Conservation (phyloP, 2,888 invertebrate species). For the Agrotis puta region DNA sequence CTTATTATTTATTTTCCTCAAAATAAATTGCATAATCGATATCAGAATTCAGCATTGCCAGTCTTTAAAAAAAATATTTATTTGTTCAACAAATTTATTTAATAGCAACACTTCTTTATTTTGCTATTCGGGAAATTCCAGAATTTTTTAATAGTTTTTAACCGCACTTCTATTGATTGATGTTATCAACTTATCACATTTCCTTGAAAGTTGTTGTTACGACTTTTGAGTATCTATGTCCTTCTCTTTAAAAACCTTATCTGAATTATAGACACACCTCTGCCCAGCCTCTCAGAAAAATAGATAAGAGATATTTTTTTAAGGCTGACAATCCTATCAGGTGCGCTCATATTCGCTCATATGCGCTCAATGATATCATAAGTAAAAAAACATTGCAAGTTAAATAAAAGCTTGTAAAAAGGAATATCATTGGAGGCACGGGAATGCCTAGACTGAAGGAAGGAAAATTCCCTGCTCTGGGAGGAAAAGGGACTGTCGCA, state of each 20-base stretch:
- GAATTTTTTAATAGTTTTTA: not conserved
- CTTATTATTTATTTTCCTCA: constrained; percentile 20
- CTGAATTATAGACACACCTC: not conserved
- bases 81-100: not conserved
- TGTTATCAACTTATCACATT: not conserved
- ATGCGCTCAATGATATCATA: too few relatives aligned
- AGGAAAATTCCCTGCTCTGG: too few relatives aligned
- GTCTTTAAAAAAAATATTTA: not conserved
- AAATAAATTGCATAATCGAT: constrained; percentile 19
- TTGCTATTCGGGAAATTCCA: not conserved
- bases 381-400: too few relatives aligned
- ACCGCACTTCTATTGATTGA: too few relatives aligned
- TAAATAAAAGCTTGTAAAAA: too few relatives aligned
- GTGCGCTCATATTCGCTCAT: too few relatives aligned
- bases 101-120: not conserved
- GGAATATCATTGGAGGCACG: too few relatives aligned
- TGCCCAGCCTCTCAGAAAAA: too few relatives aligned
- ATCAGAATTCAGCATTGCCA: constrained; percentile 7
- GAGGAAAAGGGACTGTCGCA: too few relatives aligned
- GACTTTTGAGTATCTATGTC: constrained; percentile 6
- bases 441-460: too few relatives aligned
- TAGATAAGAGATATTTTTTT: too few relatives aligned
- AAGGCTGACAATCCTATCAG: too few relatives aligned
- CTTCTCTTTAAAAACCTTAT: not conserved
- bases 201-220: not conserved